Evolutionary conservation across 2,797 vertebrate species (phyloP), one percentile per base, ranked within the genome.

Genomic region (Coregonus ussuriensis): DNA sequence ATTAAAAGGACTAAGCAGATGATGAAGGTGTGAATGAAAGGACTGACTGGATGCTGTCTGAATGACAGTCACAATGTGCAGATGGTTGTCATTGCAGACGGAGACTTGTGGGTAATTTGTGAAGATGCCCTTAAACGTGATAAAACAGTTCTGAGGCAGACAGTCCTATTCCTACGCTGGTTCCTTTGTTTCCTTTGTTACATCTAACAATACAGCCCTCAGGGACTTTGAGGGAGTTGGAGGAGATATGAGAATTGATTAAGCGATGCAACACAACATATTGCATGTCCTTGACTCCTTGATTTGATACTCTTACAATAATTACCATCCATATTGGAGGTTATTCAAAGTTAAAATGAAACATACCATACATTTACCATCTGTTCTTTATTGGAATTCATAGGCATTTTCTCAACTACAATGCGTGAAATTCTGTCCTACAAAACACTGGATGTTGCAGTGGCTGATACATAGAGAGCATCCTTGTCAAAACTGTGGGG

Each of bases 401-500:
- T 51, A 41, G 68, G 11, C 37, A 21, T 41, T 21, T 21, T 37
- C 16, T 41, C 6, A 70, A 47, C 6, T 21, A 21, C 68, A 47
- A 21, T 70, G 68, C 6, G 37, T 71, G 70, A 71, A 53, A 71
- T n/a, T n/a, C 47, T 7, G 6, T 53, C 47, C 71, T 53, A 25
- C 15, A 25, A 14, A 70, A 47, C 37, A 35, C 3, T 9, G 53
- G 52, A 53, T 54, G 81, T 85, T 89, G 82, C 82, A 80, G 82
- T 66, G 74, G 76, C 82, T 82, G 81, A 84, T 83, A 84, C 33
- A 16, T 25, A 56, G 56, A 56, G 56, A 74, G 33, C 35, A 78
- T 83, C 82, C 85, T 84, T 89, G 86, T 84, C 77, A 71, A 88
- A 89, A 84, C 79, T 87, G 88, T 84, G 88, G 83, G 81, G 87